phyloP scores from a whole-genome alignment of 2,888 invertebrate genomes.

The Synergus laeviventris region DNA sequence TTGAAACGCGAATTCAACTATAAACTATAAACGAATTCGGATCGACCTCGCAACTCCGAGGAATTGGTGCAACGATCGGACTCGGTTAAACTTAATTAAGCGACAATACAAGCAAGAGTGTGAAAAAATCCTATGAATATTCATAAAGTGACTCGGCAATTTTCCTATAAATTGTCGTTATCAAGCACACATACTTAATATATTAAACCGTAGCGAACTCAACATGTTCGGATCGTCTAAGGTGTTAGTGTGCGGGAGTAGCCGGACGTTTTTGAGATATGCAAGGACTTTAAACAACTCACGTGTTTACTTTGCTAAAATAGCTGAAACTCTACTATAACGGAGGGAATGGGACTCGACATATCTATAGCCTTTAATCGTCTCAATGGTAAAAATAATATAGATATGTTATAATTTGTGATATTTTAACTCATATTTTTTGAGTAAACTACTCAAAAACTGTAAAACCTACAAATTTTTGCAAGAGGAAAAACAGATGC shows the following conservation, averaged over 20 bases:
- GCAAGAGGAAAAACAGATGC: too few species aligned
- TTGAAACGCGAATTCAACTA: neutral
- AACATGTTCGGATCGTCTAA: neutral
- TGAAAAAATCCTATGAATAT: slow-evolving; percentile 56
- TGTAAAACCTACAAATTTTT: too few species aligned
- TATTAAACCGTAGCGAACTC: slow-evolving; percentile 13
- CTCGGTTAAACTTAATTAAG: slow-evolving; percentile 49
- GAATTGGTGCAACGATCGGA: slow-evolving; percentile 43
- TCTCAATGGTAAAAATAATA: slow-evolving; percentile 55
- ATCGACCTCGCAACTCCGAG: neutral
- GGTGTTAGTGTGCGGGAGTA: neutral
- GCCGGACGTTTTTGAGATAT: slow-evolving; percentile 10
- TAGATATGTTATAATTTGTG: neutral
- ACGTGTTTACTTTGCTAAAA: slow-evolving; percentile 30
- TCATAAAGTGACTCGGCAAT: slow-evolving; percentile 62
- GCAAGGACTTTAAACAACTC: slow-evolving; percentile 31
- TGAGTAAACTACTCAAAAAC: too few species aligned
- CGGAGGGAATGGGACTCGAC: slow-evolving; percentile 59
- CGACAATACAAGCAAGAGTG: slow-evolving; percentile 43
- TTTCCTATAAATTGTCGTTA: slow-evolving; percentile 46
- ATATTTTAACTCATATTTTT: neutral
- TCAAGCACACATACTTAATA: neutral
- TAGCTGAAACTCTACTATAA: slow-evolving; percentile 28
- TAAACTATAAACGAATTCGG: neutral
- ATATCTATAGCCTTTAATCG: slow-evolving; percentile 57